Base-by-base conservation (phyloP, 2,797 vertebrate species). In the Argya squamiceps region DNA sequence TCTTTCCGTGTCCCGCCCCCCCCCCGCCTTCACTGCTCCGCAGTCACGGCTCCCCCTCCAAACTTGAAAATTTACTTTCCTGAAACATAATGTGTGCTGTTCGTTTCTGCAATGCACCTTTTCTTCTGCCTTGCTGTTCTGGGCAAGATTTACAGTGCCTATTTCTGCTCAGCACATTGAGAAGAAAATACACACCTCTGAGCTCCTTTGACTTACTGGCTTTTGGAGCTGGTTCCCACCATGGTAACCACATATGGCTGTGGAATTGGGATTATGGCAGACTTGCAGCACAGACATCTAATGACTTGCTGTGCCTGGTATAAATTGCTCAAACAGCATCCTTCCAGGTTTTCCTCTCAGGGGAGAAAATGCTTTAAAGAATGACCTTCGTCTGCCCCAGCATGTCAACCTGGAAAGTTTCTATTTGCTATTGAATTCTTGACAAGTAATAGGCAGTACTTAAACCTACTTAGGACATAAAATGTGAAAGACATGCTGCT, bases 251-350 rank as follows among this genome's bases (percentile, higher is more conserved):
- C 92, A 88, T 60, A 83, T 62, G 78, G 79, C 85, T 96, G 91
- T 92, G 89, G 93, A 96, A 95, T 84, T 60, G 34, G 85, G 85
- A 94, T 93, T 80, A 73, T 92, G 89, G 87, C 88, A 93, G 78
- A 91, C 87, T 88, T 96, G 93, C 96, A 95, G 84, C 87, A 69
- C 87, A 97, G 93, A 83, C 71, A 93, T 71, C 96, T 95, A 95
- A 96, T 96, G 94, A 95, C 96, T 97, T 96, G 90, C 92, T 96
- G 85, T 93, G 88, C 79, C 52, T 92, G 71, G 88, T 96, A 92
- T 97, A 96, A 96, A 96, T 97, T 96, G 95, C 95, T 96, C 95
- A 92, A 97, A 97, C 87, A 97, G 96, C 95, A 91, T 97, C 96
- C 86, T 97, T 97, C 97, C 94, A 95, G 95, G 93, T 96, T 97